phyloP scores from a whole-genome alignment of 1,140 invertebrate species.

The Bursaphelenchus mucronatus region DNA sequence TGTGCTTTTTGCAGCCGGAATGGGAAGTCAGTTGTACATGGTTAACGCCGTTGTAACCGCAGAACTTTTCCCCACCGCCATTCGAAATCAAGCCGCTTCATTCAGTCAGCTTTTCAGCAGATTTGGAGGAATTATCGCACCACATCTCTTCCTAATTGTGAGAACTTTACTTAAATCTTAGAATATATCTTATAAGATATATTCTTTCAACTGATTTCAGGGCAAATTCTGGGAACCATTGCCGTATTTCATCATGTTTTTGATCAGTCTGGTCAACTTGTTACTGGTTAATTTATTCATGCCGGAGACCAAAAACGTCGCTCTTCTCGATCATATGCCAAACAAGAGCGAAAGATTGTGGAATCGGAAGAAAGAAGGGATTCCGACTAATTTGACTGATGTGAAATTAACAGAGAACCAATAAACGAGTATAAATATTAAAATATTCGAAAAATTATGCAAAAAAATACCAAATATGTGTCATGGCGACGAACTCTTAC shows the following conservation, averaged over 20 bases:
- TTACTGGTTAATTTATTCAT: slow-evolving; percentile 42
- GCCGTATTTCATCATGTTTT: slow-evolving; percentile 41
- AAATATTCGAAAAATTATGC: no score
- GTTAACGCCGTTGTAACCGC: slow-evolving; percentile 27
- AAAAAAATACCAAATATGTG: no score
- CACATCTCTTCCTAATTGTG: slow-evolving; percentile 45
- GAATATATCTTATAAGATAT: no score
- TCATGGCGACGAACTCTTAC: no score
- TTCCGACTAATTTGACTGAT: no score
- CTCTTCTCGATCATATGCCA: slow-evolving; percentile 38
- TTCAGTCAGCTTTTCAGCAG: slow-evolving; percentile 40
- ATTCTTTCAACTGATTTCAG: slow-evolving; percentile 27
- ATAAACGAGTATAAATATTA: no score
- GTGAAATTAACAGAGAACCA: no score
- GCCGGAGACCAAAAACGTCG: slow-evolving; percentile 41
- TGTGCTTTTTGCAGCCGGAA: slow-evolving; percentile 6
- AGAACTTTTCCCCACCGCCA: slow-evolving; percentile 45
- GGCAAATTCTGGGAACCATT: slow-evolving; percentile 38
- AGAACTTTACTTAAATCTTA: background rate
- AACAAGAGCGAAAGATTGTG: background rate
- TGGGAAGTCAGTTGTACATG: slow-evolving; percentile 36
- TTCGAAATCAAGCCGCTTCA: slow-evolving; percentile 41
- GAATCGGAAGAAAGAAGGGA: slow-evolving; percentile 8
- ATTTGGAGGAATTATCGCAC: slow-evolving; percentile 38
- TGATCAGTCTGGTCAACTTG: slow-evolving; percentile 35